Conservation (phyloP, 2,797 vertebrate genomes). For the Sebastes itinus region DNA sequence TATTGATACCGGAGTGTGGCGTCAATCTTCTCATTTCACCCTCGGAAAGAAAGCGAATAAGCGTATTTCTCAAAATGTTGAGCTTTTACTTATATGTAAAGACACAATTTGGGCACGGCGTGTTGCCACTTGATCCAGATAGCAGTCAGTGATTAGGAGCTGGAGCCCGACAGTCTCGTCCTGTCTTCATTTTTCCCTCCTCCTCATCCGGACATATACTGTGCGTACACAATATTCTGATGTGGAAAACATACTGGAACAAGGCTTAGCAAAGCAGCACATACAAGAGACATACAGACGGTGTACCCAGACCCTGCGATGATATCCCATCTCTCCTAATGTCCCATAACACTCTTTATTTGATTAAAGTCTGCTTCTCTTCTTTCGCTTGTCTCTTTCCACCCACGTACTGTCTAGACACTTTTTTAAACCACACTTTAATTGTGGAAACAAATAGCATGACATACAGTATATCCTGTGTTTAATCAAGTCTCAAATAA, state of each 20-base stretch:
- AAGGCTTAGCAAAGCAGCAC: not conserved
- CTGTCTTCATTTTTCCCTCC: not conserved
- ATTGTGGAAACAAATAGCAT: not conserved
- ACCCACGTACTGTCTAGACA: constrained; percentile 5
- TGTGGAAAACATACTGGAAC: constrained; percentile 44
- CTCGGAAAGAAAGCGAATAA: not conserved
- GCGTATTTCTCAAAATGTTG: no score
- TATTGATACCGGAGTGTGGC: not conserved
- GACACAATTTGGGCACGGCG: not conserved
- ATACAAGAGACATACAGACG: not conserved
- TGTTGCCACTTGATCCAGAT: not conserved
- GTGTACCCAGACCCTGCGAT: not conserved
- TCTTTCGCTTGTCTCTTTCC: constrained; percentile 26
- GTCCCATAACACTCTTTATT: constrained; percentile 38
- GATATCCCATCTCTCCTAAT: constrained; percentile 17
- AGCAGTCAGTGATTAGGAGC: not conserved
- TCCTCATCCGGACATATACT: constrained; percentile 23
- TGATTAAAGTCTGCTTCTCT: constrained; percentile 38
- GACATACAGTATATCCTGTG: not conserved
- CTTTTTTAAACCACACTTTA: not conserved
- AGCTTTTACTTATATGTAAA: not conserved
- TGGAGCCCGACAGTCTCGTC: constrained; percentile 20
- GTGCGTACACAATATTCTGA: not conserved
- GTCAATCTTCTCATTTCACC: not conserved
- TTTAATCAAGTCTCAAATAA: constrained; percentile 23